Evolutionary conservation across 2,888 invertebrate genomes (phyloP).

Genomic region (Diadegma fenestrale): DNA sequence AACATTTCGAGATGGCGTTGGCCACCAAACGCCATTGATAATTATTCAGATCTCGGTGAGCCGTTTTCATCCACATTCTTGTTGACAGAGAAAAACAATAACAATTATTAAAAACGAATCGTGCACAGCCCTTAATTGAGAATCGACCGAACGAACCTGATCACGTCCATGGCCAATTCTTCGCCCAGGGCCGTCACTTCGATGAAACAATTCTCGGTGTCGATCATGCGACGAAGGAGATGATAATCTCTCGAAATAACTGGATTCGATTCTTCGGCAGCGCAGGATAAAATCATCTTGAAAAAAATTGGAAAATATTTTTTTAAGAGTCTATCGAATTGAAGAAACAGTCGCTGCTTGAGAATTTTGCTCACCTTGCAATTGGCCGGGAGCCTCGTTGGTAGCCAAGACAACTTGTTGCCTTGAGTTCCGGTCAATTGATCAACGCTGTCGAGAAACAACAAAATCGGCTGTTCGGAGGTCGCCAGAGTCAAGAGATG

Average conservation of each 20-base stretch:
- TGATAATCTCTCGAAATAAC: conserved; percentile 95
- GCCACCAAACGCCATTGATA: conserved; percentile 98
- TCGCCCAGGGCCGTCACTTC: conserved; percentile 96
- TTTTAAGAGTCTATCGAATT: background rate
- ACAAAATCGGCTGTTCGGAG: conserved; percentile 93
- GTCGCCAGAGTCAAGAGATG: conserved; percentile 94
- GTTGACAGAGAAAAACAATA: conserved; percentile 12
- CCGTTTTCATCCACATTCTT: conserved; percentile 96
- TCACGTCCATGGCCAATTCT: conserved; percentile 96
- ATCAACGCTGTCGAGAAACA: conserved; percentile 98
- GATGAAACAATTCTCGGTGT: conserved; percentile 94
- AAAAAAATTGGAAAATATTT: background rate
- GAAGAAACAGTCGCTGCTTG: background rate
- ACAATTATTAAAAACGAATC: background rate
- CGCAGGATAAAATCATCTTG: conserved; percentile 95
- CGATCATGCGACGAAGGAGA: conserved; percentile 94
- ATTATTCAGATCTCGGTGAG: conserved; percentile 94
- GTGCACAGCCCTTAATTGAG: background rate
- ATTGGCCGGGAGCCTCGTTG: conserved; percentile 94
- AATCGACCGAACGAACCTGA: conserved; percentile 84
- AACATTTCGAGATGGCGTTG: conserved; percentile 96
- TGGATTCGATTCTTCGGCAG: conserved; percentile 94
- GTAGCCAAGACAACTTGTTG: conserved; percentile 98
- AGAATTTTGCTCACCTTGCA: conserved; percentile 90
- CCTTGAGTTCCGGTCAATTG: conserved; percentile 97